Percentiles rank a stretch among this genome's conserved stretches.
Conservation (phyloP, 1,140 invertebrate species). For the Coptotermes formosanus region DNA sequence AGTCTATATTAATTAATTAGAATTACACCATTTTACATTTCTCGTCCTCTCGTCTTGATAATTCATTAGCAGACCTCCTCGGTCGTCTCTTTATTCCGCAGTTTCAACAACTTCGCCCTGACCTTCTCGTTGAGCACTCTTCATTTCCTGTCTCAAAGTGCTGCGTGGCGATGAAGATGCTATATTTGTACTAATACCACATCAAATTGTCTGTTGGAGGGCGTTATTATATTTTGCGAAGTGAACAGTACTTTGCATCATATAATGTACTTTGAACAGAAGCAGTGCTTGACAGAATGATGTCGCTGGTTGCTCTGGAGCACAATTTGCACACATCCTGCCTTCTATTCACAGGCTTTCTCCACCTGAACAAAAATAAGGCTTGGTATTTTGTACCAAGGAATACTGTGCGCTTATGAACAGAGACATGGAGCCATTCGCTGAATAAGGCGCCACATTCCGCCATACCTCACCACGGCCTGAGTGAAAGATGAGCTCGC, state of each 20-base stretch:
- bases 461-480: no score
- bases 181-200: background rate
- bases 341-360: no score
- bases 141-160: background rate
- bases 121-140: background rate
- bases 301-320: background rate
- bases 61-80: background rate
- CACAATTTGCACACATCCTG: background rate
- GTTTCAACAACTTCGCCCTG: background rate
- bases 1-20: background rate
- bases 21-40: background rate
- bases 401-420: no score
- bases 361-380: no score
- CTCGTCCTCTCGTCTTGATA: background rate
- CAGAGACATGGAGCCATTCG: no score
- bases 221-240: conserved; percentile 13
- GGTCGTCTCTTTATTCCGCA: background rate
- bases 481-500: no score
- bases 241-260: background rate
- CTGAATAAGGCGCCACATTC: no score
- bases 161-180: background rate
- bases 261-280: background rate
- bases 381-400: no score
- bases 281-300: background rate
- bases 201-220: background rate